Percentiles rank a stretch among this genome's conserved stretches.
These are phyloP conservation scores for Drosophila fungiperda DNA, from an alignment of 2,888 invertebrate genomes.

Conservation along the genomic window DNA sequence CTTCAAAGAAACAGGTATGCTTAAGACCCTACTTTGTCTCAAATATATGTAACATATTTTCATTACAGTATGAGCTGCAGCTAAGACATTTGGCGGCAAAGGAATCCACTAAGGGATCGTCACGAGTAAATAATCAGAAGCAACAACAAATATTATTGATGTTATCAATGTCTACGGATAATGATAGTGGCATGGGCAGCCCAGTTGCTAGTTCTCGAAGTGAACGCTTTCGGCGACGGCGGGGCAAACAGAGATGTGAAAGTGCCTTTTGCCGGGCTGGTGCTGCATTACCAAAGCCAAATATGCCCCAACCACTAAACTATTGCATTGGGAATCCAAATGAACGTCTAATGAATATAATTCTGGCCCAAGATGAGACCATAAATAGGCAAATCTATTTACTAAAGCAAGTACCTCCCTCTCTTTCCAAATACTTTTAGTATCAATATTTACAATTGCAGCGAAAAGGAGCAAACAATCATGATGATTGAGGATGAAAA, in stretches of 20 bases:
- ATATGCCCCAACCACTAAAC: constrained; percentile 28
- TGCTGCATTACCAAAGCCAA: constrained; percentile 43
- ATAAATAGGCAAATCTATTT: constrained; percentile 86
- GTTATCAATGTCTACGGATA: constrained; percentile 81
- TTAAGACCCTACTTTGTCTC: neutral
- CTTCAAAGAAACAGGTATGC: constrained; percentile 61
- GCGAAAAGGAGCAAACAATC: constrained; percentile 92
- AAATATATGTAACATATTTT: neutral
- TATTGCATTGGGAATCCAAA: constrained; percentile 79
- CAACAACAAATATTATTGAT: constrained; percentile 68
- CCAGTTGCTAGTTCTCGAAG: constrained; percentile 84
- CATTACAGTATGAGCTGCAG: constrained; percentile 78
- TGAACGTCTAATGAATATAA: constrained; percentile 86
- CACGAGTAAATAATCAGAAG: constrained; percentile 30
- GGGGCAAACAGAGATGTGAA: constrained; percentile 70
- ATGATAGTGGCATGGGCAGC: constrained; percentile 85
- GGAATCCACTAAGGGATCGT: constrained; percentile 19
- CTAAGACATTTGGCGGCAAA: constrained; percentile 75
- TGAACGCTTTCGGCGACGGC: constrained; percentile 80
- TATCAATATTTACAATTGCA: constrained; percentile 73
- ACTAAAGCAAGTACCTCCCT: constrained; percentile 74
- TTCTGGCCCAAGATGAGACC: constrained; percentile 87
- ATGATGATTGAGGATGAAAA: constrained; percentile 92
- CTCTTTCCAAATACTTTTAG: neutral
- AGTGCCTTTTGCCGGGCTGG: constrained; percentile 66